phyloP scores from a whole-genome alignment of 2,888 invertebrate species.

The Conistra vaccinii region DNA sequence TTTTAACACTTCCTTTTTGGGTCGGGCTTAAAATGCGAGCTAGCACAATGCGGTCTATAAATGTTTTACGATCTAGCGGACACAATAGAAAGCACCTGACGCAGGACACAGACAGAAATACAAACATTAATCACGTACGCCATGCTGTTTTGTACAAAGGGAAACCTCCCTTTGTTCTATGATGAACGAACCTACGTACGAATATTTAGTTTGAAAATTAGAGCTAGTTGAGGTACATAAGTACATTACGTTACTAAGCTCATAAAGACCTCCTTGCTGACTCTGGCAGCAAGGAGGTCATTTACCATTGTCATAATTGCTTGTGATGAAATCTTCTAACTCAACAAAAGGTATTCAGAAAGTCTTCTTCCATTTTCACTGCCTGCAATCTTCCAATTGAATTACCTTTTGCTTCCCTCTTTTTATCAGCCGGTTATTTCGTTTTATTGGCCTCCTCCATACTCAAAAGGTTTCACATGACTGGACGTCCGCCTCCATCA shows the following conservation, averaged over 20 bases:
- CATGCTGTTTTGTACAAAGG: constrained; percentile 45
- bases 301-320: background rate
- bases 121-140: constrained; percentile 60
- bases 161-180: constrained; percentile 38
- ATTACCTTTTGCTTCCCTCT: constrained; percentile 30
- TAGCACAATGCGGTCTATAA: background rate
- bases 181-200: constrained; percentile 17
- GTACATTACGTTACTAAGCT: constrained; percentile 7
- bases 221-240: background rate
- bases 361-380: background rate
- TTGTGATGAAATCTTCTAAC: background rate
- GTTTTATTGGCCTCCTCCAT: constrained; percentile 30
- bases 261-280: too few species aligned
- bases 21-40: background rate
- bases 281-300: too few species aligned
- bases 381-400: constrained; percentile 35
- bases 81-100: constrained; percentile 48
- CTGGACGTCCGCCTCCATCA: constrained; percentile 14
- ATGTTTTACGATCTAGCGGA: constrained; percentile 27
- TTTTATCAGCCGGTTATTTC: constrained; percentile 31
- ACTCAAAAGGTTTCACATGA: constrained; percentile 34
- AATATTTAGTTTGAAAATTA: constrained; percentile 20
- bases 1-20: too few species aligned
- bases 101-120: constrained; percentile 43
- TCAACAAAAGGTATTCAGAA: background rate